These are phyloP conservation scores for Phymatocera aterrima DNA, from an alignment of 2,888 invertebrate species.

Conservation along the genomic window DNA sequence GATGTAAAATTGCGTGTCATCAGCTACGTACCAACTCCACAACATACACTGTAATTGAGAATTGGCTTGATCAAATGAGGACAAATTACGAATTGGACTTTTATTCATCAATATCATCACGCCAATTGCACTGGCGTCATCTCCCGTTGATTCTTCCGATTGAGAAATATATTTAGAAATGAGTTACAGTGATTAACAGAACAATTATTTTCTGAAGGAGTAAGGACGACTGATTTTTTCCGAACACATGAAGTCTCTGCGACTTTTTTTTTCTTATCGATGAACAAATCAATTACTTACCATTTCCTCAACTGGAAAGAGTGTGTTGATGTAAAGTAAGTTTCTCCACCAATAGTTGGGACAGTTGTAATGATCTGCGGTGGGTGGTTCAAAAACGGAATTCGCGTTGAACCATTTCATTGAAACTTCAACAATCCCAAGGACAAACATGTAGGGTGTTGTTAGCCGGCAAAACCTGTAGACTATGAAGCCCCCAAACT, in stretches of 20 bases:
- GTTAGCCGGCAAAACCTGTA: slow-evolving; percentile 85
- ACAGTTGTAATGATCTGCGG: slow-evolving; percentile 88
- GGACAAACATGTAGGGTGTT: slow-evolving; percentile 88
- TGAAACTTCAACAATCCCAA: slow-evolving; percentile 89
- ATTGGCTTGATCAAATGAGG: slow-evolving; percentile 19
- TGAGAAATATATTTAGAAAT: no score
- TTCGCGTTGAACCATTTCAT: slow-evolving; percentile 91
- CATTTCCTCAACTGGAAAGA: slow-evolving; percentile 91
- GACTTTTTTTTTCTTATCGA: not conserved
- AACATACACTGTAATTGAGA: slow-evolving; percentile 85
- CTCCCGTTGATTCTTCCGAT: not conserved
- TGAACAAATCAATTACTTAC: slow-evolving; percentile 73
- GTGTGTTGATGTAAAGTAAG: slow-evolving; percentile 89
- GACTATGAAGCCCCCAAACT: slow-evolving; percentile 85
- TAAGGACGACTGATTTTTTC: no score
- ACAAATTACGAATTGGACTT: not conserved
- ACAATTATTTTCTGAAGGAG: no score
- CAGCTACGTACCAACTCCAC: slow-evolving; percentile 94
- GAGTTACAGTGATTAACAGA: no score
- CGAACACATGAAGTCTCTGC: not conserved
- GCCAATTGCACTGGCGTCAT: no score
- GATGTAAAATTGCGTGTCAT: slow-evolving; percentile 92
- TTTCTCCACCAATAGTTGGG: slow-evolving; percentile 94
- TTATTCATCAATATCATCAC: not conserved
- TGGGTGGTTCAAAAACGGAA: slow-evolving; percentile 90